Conservation (phyloP, 1,140 invertebrate species). For the Penaeus japonicus region DNA sequence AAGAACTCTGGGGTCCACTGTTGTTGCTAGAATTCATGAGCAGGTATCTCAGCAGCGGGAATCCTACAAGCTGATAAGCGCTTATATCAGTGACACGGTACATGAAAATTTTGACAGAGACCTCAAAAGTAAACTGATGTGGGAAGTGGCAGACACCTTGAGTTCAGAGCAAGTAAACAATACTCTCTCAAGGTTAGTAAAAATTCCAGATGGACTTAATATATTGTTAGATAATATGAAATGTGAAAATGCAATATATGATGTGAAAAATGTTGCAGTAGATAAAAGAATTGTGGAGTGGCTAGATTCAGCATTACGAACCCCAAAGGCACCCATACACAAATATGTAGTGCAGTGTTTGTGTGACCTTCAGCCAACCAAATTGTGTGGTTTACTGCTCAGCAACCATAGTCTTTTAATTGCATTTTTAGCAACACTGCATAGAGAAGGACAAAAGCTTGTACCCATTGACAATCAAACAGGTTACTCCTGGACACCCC, state of each 20-base stretch:
- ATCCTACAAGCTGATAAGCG: background rate
- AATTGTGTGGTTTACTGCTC: background rate
- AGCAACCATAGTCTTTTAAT: background rate
- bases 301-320: too few species aligned
- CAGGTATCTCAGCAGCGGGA: conserved; percentile 19
- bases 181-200: too few species aligned
- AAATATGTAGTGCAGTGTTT: background rate
- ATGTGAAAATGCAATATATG: too few species aligned
- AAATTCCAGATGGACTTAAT: too few species aligned
- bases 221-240: too few species aligned
- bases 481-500: background rate
- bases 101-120: background rate
- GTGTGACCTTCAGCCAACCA: background rate
- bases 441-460: conserved; percentile 19
- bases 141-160: background rate
- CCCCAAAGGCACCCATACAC: too few species aligned
- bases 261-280: too few species aligned
- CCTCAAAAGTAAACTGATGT: conserved; percentile 2
- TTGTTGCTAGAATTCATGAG: background rate
- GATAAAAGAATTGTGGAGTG: too few species aligned
- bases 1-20: background rate
- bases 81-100: background rate
- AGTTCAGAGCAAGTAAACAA: too few species aligned
- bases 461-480: background rate
- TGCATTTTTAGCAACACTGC: background rate